Evolutionary conservation across 2,888 invertebrate genomes (phyloP), one percentile per base, ranked within the genome.

Genomic region (Dasypogon diadema): DNA sequence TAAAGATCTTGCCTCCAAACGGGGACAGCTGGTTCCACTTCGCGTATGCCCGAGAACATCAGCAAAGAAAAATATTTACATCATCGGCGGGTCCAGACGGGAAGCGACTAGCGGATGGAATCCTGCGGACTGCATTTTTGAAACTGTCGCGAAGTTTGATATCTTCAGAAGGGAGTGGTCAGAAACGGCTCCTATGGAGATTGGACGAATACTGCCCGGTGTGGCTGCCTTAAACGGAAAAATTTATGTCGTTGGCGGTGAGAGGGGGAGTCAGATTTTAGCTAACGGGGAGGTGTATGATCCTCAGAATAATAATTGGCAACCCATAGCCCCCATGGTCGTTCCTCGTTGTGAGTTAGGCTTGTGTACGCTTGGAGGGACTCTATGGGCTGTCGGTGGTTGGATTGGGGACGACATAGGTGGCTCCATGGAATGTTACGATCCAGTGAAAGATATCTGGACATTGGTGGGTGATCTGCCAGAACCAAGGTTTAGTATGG

Each of bases 341-440:
- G 92, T 93, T 80, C 93, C 95, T 0, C 89, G 97, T 21, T 97
- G 96, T 86, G 96, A 96, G 84, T 94, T 97, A 83, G 96, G 97
- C 1, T 87, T 96, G 78, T 94, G 95, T 82, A 92, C 93, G 12
- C 90, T 94, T 85, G 92, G 94, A 80, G 94, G 94, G 26, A 90
- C 90, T 81, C 86, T 97, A 76, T 95, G 93, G 83, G 96, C 96
- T 0, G 91, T 97, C 80, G 97, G 97, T 54, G 97, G 97, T 2
- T 97, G 97, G 96, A 92, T 97, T 34, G 97, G 96, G 0, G 93
- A 93, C 77, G 95, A 96, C 83, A 95, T 97, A 84, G 96, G 95
- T 1, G 92, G 93, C 22, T 92, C 93, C 0, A 93, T 97, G 78
- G 97, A 97, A 84, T 90, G 92, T 80, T 97, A 95, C 83, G 93